These are phyloP conservation scores for Volucella inflata DNA, from an alignment of 2,888 invertebrate genomes.

Conservation along the genomic window DNA sequence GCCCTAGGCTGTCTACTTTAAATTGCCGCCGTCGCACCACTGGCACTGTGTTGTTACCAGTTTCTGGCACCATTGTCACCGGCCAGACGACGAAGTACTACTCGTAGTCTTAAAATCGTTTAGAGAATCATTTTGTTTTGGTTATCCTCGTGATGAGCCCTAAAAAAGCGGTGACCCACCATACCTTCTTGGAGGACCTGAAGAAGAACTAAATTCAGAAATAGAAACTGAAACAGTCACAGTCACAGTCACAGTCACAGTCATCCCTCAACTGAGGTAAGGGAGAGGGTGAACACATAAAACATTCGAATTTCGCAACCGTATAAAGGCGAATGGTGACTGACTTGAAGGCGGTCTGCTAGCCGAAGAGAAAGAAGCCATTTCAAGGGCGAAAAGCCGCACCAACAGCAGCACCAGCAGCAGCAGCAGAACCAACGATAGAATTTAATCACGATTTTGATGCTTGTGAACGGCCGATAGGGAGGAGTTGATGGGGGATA, in stretches of 20 bases:
- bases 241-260: too few species aligned
- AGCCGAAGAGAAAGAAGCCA: conserved; percentile 30
- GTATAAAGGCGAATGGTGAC: conserved; percentile 70
- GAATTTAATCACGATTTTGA: conserved; percentile 75
- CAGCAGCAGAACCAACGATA: conserved; percentile 57
- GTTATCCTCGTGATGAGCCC: conserved; percentile 73
- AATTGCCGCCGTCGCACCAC: conserved; percentile 47
- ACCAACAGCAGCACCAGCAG: conserved; percentile 15
- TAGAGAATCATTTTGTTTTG: conserved; percentile 69
- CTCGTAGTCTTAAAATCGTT: conserved; percentile 28
- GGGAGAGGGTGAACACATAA: conserved; percentile 4
- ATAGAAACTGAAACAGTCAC: neutral
- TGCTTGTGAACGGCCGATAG: conserved; percentile 29
- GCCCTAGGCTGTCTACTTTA: conserved; percentile 63
- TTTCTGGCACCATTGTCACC: conserved; percentile 25
- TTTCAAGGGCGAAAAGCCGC: conserved; percentile 62
- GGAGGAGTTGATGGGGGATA: conserved; percentile 18
- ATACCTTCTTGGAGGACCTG: conserved; percentile 23
- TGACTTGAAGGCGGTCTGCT: conserved; percentile 59
- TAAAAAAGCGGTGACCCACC: conserved; percentile 60
- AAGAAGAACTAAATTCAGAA: neutral
- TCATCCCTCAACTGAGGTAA: too few species aligned
- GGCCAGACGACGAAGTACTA: conserved; percentile 6
- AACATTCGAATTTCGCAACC: conserved; percentile 51
- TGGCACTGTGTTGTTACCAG: conserved; percentile 33